Base-by-base conservation (phyloP, 2,113 vertebrate species). In the Dicentrarchus labrax region DNA sequence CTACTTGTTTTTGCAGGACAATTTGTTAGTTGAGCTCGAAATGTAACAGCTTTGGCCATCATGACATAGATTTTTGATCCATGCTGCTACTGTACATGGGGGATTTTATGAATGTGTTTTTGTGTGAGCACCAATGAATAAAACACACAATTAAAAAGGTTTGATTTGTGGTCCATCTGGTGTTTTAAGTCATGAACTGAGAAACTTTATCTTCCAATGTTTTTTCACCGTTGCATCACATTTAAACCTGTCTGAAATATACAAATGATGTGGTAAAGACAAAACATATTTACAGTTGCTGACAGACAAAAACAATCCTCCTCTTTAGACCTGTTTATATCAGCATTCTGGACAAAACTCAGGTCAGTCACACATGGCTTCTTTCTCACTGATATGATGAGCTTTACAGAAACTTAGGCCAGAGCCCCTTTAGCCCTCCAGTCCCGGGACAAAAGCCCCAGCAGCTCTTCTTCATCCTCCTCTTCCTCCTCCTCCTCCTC, bases 361-460 rank as follows among this genome's bases (percentile, higher is more conserved):
- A 30, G 9, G 39, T 57, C 57, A 69, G 50, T 76, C 38, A 61
- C 15, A 41, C 16, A 7, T 48, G 16, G 6, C 17, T 45, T 60
- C 51, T 45, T 24, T 41, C 8, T 60, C 11, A 19, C 8, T 48
- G 5, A 21, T 56, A 19, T 22, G n/a, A 62, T 41, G 9, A 72
- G 57, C 17, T 48, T 3, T 7, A 5, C 10, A 15, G 6, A 6
- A 24, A n/a, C 43, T 93, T 95, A 99, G 24, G 96, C 93, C 62
- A 99, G 94, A 69, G 97, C 96, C 76, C 97, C 98, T 91, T 99
- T 99, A 53, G 98, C 98, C 76, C 98, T 93, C 98, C 98, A 99
- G 93, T 99, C 98, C 62, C 94, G 95, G 24, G 95, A 96, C 74
- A 99, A 89, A 79, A 99, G 93, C 71, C 97, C 96, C 86, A 98